Evolutionary conservation across 64 coral and sea anemone species (phyloP).

Genomic region (Porites lutea): DNA sequence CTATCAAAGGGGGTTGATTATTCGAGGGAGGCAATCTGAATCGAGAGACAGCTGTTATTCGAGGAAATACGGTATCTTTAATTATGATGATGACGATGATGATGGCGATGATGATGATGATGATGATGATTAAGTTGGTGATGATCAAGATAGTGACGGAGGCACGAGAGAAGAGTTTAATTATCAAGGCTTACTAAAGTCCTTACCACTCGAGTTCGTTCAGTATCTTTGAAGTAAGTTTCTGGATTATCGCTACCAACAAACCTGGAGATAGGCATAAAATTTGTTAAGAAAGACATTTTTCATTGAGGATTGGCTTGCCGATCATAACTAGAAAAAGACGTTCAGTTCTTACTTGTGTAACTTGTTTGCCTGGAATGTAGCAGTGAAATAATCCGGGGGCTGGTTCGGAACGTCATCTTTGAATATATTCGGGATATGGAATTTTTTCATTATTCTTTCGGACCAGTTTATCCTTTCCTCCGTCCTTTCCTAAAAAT

Average conservation of each 20-base stretch:
- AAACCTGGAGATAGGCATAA: conserved; percentile 57
- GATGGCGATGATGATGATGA: too few species aligned
- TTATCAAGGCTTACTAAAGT: neutral
- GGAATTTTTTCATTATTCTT: conserved; percentile 83
- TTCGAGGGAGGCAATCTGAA: too few species aligned
- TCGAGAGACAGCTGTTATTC: too few species aligned
- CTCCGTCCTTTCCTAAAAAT: conserved; percentile 49
- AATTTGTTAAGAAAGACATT: neutral
- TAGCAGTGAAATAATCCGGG: conserved; percentile 90
- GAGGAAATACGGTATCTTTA: too few species aligned
- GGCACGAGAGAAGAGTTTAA: neutral
- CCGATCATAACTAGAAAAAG: neutral
- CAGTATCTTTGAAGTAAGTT: conserved; percentile 95
- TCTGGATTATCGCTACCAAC: conserved; percentile 87
- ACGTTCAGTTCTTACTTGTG: conserved; percentile 73
- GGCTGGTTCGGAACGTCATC: conserved; percentile 92
- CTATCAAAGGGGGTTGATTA: too few species aligned
- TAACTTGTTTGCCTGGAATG: conserved; percentile 87
- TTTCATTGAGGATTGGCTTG: too few species aligned
- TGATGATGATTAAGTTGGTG: too few species aligned
- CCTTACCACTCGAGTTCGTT: conserved; percentile 90
- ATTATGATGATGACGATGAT: too few species aligned
- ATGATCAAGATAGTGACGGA: too few species aligned
- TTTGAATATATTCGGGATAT: conserved; percentile 86
- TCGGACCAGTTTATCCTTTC: conserved; percentile 95